phyloP scores from a whole-genome alignment of 2,888 invertebrate species.

The Euclidia mi region DNA sequence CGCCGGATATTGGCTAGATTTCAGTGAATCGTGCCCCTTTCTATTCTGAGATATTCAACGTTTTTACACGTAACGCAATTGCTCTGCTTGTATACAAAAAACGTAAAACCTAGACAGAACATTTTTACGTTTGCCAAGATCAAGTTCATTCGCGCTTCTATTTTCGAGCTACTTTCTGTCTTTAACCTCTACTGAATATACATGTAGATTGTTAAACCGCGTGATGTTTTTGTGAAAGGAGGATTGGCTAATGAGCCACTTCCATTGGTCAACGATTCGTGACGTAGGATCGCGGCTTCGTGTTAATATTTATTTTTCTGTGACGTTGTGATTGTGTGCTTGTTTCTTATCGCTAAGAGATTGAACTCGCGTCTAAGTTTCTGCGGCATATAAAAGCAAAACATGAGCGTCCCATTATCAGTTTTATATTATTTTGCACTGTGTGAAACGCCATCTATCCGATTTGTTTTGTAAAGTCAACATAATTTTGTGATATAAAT shows the following conservation, averaged over 20 bases:
- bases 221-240: conserved; percentile 63
- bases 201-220: conserved; percentile 33
- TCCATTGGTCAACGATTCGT: conserved; percentile 71
- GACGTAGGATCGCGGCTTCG: conserved; percentile 72
- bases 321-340: conserved; percentile 61
- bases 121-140: conserved; percentile 53
- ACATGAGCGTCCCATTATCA: conserved; percentile 59
- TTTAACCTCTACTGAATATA: conserved; percentile 70
- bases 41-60: conserved; percentile 37
- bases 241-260: conserved; percentile 73
- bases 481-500: conserved; percentile 58
- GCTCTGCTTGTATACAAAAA: conserved; percentile 35
- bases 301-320: conserved; percentile 73
- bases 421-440: conserved; percentile 50
- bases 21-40: conserved; percentile 33
- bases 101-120: conserved; percentile 37
- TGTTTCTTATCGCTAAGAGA: conserved; percentile 74
- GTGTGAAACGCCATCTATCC: conserved; percentile 51
- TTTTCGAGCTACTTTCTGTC: conserved; percentile 59
- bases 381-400: conserved; percentile 73
- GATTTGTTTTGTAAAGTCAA: conserved; percentile 19
- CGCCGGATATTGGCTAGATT: conserved; percentile 35
- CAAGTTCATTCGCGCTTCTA: conserved; percentile 44
- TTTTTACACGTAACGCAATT: conserved; percentile 27
- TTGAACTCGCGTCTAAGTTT: conserved; percentile 54